phyloP scores from a whole-genome alignment of 2,888 invertebrate genomes.

The Crocallis elinguaria region DNA sequence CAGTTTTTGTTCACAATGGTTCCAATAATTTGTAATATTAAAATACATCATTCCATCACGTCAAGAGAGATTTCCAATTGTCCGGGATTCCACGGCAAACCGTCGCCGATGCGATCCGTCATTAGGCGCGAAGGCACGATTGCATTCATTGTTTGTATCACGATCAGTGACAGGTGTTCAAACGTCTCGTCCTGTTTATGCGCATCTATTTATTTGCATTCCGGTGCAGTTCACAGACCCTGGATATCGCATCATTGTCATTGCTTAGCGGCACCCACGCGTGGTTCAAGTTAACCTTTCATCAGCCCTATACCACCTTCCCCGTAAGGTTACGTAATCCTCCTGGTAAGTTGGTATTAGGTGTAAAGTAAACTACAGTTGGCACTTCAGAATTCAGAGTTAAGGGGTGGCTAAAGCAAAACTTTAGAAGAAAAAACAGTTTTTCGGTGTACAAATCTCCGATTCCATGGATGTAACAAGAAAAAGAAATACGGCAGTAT shows the following conservation, averaged over 20 bases:
- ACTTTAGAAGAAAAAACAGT: not conserved
- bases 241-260: slow-evolving; percentile 63
- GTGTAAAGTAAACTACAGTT: slow-evolving; percentile 11
- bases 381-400: not conserved
- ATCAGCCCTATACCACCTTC: slow-evolving; percentile 53
- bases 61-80: slow-evolving; percentile 23
- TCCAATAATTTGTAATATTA: not conserved
- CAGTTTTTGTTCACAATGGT: not conserved
- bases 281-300: slow-evolving; percentile 63
- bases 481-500: too few relatives aligned
- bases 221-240: slow-evolving; percentile 78
- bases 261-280: slow-evolving; percentile 58
- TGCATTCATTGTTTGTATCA: slow-evolving; percentile 77
- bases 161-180: slow-evolving; percentile 76
- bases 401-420: not conserved
- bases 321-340: slow-evolving; percentile 48
- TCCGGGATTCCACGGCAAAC: slow-evolving; percentile 35
- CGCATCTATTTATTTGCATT: slow-evolving; percentile 81
- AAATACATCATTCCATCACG: slow-evolving; percentile 2
- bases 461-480: too few relatives aligned
- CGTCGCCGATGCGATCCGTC: slow-evolving; percentile 43
- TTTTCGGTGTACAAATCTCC: too few relatives aligned
- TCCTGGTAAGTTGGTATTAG: slow-evolving; percentile 3
- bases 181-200: slow-evolving; percentile 70
- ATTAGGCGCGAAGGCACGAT: slow-evolving; percentile 51